Evolutionary conservation across 2,797 vertebrate species (phyloP), one percentile per base, ranked within the genome.

Genomic region (Lates japonicus): DNA sequence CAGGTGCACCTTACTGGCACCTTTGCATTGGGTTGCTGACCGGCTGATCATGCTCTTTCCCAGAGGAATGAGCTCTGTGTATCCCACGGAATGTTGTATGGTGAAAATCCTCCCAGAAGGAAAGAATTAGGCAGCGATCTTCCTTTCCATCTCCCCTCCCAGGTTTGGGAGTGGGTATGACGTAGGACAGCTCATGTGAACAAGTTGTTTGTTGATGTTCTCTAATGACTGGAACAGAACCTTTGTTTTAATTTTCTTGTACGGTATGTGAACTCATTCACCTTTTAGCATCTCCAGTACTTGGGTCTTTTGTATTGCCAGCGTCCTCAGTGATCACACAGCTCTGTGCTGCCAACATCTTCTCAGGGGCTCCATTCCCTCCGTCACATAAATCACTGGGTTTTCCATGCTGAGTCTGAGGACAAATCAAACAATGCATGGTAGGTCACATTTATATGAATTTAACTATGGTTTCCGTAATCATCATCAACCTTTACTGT

Each of bases 311-410:
- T n/a, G n/a, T n/a, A n/a, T n/a, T n/a, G n/a, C n/a, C n/a, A n/a
- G n/a, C n/a, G n/a, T 98, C 88, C 98, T 96, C 97, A 97, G 19
- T 97, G 94, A 1, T 99, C 98, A 88, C 97, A 98, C 72, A 99
- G 93, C 61, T 98, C 96, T 29, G 96, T 94, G 82, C 96, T 97
- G n/a, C n/a, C 54, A 88, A 83, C 82, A 89, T 88, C 87, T 96
- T 97, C 89, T 99, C 98, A 66, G 97, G 96, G 14, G 97, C 95
- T 44, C 98, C 98, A 0, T 98, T 99, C 94, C n/a, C n/a, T 98
- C 97, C 17, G 96, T 98, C 92, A 99, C 97, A 20, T 96, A 97
- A 88, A 98, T 95, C 82, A 95, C 87, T 16, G 97, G 97, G 87
- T 98, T 96, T 44, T n/a, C 96, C 96, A 41, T 98, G 99, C 71